A percentile compares a stretch with the other conserved stretches of the same genome.
Evolutionary conservation across 2,797 vertebrate genomes (phyloP).

Genomic region (Sciurus vulgaris): DNA sequence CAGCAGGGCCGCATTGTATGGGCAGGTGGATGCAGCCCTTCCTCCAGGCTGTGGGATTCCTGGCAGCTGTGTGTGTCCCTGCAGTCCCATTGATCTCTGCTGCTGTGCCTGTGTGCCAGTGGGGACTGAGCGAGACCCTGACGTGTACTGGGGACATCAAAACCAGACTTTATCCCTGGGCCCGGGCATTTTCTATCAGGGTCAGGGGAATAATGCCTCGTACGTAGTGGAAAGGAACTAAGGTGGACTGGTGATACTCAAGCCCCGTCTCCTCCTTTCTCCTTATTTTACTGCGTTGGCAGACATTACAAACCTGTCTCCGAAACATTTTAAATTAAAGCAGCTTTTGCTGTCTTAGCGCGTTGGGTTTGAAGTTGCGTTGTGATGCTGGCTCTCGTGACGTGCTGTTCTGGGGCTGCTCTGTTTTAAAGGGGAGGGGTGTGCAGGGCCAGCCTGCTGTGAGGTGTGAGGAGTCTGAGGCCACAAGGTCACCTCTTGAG

Average conservation of each 20-base stretch:
- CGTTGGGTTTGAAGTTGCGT: neutral
- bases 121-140: neutral
- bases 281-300: neutral
- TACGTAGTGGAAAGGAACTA: neutral
- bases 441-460: neutral
- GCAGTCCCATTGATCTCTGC: neutral
- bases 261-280: neutral
- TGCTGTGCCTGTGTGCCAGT: neutral
- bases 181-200: neutral
- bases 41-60: neutral
- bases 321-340: neutral
- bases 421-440: neutral
- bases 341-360: neutral
- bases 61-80: neutral
- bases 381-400: neutral
- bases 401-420: neutral
- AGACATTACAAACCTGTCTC: neutral
- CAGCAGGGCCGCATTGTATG: neutral
- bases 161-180: neutral
- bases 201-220: neutral
- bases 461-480: neutral
- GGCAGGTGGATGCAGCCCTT: neutral
- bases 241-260: neutral
- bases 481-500: neutral
- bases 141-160: too few species aligned